phyloP scores from a whole-genome alignment of 2,797 vertebrate species.

The Eupleurogrammus muticus region DNA sequence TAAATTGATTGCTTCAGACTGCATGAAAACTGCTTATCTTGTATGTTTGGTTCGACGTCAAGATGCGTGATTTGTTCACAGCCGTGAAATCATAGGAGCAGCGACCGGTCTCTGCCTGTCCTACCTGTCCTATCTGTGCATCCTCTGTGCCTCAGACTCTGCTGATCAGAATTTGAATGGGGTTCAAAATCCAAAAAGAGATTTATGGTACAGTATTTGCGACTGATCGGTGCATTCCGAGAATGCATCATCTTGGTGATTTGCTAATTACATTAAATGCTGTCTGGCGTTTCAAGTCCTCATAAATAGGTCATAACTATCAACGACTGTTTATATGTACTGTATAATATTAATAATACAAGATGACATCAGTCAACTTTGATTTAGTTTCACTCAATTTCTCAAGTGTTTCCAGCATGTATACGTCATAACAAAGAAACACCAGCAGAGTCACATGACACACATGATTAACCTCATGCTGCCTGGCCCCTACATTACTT shows the following conservation, averaged over 20 bases:
- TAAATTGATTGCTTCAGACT: constrained; percentile 72
- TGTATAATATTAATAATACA: neutral
- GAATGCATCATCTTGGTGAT: constrained; percentile 8
- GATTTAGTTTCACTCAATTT: constrained; percentile 24
- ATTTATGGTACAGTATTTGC: constrained; percentile 20
- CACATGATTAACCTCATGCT: constrained; percentile 20
- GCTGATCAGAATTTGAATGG: constrained; percentile 32
- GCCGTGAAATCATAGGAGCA: constrained; percentile 51
- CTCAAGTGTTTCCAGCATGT: neutral
- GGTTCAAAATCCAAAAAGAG: constrained; percentile 24
- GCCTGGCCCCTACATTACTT: too few species aligned
- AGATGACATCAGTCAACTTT: constrained; percentile 12
- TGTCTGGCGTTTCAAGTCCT: neutral
- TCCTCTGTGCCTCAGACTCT: constrained; percentile 24
- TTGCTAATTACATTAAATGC: neutral
- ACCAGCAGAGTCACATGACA: constrained; percentile 22
- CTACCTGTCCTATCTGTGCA: constrained; percentile 40
- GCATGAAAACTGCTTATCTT: constrained; percentile 70
- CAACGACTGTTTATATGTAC: neutral
- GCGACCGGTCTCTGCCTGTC: constrained; percentile 19
- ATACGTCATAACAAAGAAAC: constrained; percentile 7
- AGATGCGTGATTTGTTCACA: constrained; percentile 65
- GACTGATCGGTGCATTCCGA: constrained; percentile 7
- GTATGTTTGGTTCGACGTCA: constrained; percentile 67
- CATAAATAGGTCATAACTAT: constrained; percentile 1